Evolutionary conservation across 1,140 invertebrate genomes (phyloP), one percentile per base, ranked within the genome.

Genomic region (Tetragnatha versicolor): DNA sequence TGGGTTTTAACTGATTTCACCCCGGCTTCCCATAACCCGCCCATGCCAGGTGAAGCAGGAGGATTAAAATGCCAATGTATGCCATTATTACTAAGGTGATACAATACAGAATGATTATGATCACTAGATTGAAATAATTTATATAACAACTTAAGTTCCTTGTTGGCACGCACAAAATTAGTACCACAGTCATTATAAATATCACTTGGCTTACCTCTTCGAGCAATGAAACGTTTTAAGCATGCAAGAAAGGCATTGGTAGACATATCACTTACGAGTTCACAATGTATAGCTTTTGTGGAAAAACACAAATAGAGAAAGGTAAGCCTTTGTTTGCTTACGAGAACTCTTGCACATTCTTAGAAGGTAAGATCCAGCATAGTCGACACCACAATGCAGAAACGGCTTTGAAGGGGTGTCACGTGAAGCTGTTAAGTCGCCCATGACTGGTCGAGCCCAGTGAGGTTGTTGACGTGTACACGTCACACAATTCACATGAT

Each of bases 41-140:
- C 81, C 69, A 87, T 85, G 82, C 87, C 83, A 2, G 85, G 83
- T 12, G 84, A 82, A 12, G 55, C n/a, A 27, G 86, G 83, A 2
- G 87, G 86, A 76, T 84, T 87, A 75, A 88, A 87, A 53, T 86
- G 63, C 65, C 76, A 81, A 4, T 55, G 63, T 47, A 39, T 69
- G n/a, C 49, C 49, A 17, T 53, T 33, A 25, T 53, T 51, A 27
- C 29, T 5, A 12, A 25, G n/a, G 14, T 51, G 25, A 25, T 68
- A 10, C 20, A 51, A n/a, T 22, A 53, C 29, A 42, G 9, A 9
- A 3, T 45, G 12, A 10, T 12, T 17, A 31, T 70, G n/a, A 20
- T 4, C 22, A 29, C 6, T 2, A 37, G 7, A 17, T 2, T 4
- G n/a, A n/a, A n/a, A n/a, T n/a, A n/a, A n/a, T n/a, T n/a, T n/a